Evolutionary conservation across 2,888 invertebrate genomes (phyloP).

Genomic region (Ctenicera cuprea): DNA sequence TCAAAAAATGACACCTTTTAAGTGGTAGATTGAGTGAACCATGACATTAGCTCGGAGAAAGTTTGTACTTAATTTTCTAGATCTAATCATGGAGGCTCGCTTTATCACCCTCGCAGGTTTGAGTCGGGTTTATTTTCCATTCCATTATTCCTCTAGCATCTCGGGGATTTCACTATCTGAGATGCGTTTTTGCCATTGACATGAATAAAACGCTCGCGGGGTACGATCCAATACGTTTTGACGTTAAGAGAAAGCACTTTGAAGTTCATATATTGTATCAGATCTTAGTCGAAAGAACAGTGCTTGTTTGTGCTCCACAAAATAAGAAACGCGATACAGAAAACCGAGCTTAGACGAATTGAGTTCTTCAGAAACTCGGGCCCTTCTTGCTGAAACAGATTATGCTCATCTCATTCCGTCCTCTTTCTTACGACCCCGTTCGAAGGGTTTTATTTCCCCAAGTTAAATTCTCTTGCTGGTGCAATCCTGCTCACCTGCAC

Average conservation of each 20-base stretch:
- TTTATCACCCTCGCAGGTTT: slow-evolving; percentile 16
- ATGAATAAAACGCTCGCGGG: slow-evolving; percentile 30
- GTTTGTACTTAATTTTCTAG: slow-evolving; percentile 23
- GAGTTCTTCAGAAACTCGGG: slow-evolving; percentile 24
- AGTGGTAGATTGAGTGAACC: neutral
- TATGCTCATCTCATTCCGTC: slow-evolving; percentile 31
- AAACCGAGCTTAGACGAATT: slow-evolving; percentile 38
- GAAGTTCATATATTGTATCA: slow-evolving; percentile 39
- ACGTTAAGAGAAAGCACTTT: slow-evolving; percentile 33
- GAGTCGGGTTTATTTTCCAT: slow-evolving; percentile 35
- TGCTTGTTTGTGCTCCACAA: slow-evolving; percentile 28
- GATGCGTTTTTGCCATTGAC: slow-evolving; percentile 38
- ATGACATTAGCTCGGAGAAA: neutral
- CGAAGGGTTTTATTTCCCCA: slow-evolving; percentile 16
- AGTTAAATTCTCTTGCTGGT: slow-evolving; percentile 21
- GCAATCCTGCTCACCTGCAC: slow-evolving; percentile 26
- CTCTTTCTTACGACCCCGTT: slow-evolving; percentile 16
- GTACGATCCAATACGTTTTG: slow-evolving; percentile 32
- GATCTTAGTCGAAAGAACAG: slow-evolving; percentile 21
- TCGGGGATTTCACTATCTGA: slow-evolving; percentile 25
- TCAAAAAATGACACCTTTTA: neutral
- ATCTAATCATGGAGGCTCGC: slow-evolving; percentile 18
- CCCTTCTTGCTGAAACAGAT: slow-evolving; percentile 31
- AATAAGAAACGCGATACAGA: slow-evolving; percentile 36
- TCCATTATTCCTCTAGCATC: slow-evolving; percentile 33